Evolutionary conservation across 2,797 vertebrate genomes (phyloP).

Genomic region (Triplophysa yarkandensis): DNA sequence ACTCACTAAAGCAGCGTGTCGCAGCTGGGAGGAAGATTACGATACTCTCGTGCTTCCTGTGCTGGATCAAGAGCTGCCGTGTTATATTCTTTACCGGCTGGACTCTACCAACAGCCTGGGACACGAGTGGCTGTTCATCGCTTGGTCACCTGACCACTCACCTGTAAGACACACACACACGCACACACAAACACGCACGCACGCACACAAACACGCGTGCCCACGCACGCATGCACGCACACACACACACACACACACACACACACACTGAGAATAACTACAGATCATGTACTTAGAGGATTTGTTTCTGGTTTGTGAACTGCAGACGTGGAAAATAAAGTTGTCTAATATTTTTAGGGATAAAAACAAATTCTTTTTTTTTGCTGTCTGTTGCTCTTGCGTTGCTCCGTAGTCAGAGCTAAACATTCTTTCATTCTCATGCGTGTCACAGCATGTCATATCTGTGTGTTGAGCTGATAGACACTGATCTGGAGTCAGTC

Average conservation of each 20-base stretch:
- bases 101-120: conserved; percentile 96
- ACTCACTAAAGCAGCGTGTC: conserved; percentile 74
- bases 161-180: conserved; percentile 63
- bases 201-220: too few relatives aligned
- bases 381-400: background rate
- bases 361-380: background rate
- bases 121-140: conserved; percentile 95
- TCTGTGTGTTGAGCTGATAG: background rate
- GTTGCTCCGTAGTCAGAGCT: too few relatives aligned
- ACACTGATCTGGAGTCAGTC: conserved; percentile 13
- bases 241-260: background rate
- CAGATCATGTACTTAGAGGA: too few relatives aligned
- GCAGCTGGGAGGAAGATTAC: conserved; percentile 93
- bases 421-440: background rate
- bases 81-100: conserved; percentile 92
- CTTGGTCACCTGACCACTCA: conserved; percentile 93
- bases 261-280: too few relatives aligned
- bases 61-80: conserved; percentile 87
- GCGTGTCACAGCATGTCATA: background rate
- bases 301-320: too few relatives aligned
- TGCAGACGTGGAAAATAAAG: too few relatives aligned
- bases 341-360: too few relatives aligned
- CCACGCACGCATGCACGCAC: too few relatives aligned
- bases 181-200: too few relatives aligned
- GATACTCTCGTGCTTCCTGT: conserved; percentile 86